Conservation (phyloP, 2,797 vertebrate genomes). For the Rhinophrynus dorsalis region DNA sequence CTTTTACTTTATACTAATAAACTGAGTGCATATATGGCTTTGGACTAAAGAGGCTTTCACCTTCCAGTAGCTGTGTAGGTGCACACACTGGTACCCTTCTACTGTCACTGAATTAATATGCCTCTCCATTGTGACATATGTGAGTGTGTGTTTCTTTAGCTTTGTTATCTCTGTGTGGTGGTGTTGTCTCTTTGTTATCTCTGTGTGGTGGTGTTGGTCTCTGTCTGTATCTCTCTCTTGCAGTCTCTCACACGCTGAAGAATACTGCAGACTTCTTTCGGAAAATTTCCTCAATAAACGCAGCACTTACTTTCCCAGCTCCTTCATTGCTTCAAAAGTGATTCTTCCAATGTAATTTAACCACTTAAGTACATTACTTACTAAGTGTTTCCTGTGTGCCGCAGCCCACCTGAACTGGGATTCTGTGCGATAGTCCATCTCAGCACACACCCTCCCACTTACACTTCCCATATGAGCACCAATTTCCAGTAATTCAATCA, state of each 20-base stretch:
- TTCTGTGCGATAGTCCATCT: too few species aligned
- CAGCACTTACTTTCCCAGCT: conserved; percentile 20
- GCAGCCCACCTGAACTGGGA: background rate
- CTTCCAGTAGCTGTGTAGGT: too few species aligned
- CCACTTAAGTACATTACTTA: conserved; percentile 30
- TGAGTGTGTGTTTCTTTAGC: too few species aligned
- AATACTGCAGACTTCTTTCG: conserved; percentile 1
- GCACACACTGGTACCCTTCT: too few species aligned
- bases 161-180: background rate
- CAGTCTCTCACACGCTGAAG: conserved; percentile 15
- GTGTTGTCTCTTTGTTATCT: background rate
- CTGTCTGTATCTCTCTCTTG: background rate
- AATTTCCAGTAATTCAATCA: too few species aligned
- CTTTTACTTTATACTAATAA: too few species aligned
- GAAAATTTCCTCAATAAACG: conserved; percentile 20
- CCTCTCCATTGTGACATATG: too few species aligned
- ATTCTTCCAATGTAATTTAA: conserved; percentile 30
- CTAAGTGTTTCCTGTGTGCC: background rate
- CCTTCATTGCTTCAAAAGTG: conserved; percentile 21
- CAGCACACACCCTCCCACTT: background rate
- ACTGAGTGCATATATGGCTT: too few species aligned
- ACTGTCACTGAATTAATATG: too few species aligned
- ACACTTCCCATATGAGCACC: background rate
- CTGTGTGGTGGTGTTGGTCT: background rate
- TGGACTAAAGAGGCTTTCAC: too few species aligned